Percentiles rank a stretch among this genome's conserved stretches.
Evolutionary conservation across 2,888 invertebrate species (phyloP).

Genomic region (Polymixis flavicincta): DNA sequence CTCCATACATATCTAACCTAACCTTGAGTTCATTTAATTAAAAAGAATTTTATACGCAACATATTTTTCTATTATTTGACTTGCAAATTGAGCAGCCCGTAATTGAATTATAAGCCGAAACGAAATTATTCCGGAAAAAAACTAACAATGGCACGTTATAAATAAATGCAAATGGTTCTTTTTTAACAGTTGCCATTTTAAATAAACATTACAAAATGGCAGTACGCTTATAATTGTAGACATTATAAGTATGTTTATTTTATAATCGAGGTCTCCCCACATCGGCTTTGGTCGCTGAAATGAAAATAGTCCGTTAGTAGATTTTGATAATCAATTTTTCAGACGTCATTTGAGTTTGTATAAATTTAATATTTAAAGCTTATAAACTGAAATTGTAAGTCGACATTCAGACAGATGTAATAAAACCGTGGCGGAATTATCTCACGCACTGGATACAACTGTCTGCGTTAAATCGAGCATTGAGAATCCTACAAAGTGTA

Average conservation of each 20-base stretch:
- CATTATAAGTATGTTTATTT: slow-evolving; percentile 48
- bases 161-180: neutral
- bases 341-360: neutral
- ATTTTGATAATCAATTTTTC: slow-evolving; percentile 60
- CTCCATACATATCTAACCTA: neutral
- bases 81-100: neutral
- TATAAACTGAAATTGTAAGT: neutral
- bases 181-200: neutral
- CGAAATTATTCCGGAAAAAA: neutral
- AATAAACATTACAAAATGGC: slow-evolving; percentile 2
- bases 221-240: slow-evolving; percentile 69
- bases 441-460: no score
- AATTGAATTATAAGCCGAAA: neutral
- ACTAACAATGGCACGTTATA: neutral
- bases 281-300: slow-evolving; percentile 76
- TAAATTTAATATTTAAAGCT: neutral
- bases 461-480: no score
- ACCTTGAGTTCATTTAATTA: neutral
- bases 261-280: slow-evolving; percentile 68
- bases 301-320: slow-evolving; percentile 77
- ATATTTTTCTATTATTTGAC: neutral
- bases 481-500: no score
- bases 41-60: neutral
- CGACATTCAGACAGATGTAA: no score
- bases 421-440: no score